Evolutionary conservation across 2,888 invertebrate species (phyloP), one percentile per base, ranked within the genome.

Genomic region (Cosmia trapezina): DNA sequence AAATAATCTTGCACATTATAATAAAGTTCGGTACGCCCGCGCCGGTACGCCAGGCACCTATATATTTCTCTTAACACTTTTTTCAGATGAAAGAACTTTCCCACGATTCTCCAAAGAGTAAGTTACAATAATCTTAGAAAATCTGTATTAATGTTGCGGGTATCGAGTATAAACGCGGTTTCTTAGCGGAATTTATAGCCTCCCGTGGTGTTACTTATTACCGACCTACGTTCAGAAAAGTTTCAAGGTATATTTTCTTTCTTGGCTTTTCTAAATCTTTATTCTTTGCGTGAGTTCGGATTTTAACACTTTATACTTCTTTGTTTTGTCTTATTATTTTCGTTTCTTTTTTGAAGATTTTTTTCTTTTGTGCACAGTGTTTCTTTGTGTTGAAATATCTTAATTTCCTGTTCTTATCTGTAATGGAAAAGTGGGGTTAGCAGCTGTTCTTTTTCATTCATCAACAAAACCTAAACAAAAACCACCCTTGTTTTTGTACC

Each of bases 121-220:
- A 78, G 86, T 89, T 84, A 88, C 89, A 88, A 90, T 90, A 89
- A 91, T 90, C 89, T 88, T 81, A 83, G 85, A 89, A 90, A 91
- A 92, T 91, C 89, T 90, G 89, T 92, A 91, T 92, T 91, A 91
- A 92, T 92, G 90, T 89, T 80, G 74, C 64, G 85, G 87, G 88
- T 89, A 89, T 91, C 88, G 88, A 89, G 87, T 88, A 89, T 89
- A 91, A 91, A 90, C 86, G 91, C 81, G 89, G 89, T 91, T 90
- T 89, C 89, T 90, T 89, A 87, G 82, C 76, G 70, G 75, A 86
- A 92, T 92, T 91, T 92, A 92, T 91, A 78, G 89, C 83, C 88
- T 86, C 86, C 88, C 86, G 88, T 83, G 89, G 89, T 87, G 87
- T 91, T 90, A 91, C 89, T 91, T 92, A 91, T 92, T 90, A 89